These are phyloP conservation scores for Bombus impatiens DNA, from an alignment of 1,140 invertebrate species.

Conservation along the genomic window DNA sequence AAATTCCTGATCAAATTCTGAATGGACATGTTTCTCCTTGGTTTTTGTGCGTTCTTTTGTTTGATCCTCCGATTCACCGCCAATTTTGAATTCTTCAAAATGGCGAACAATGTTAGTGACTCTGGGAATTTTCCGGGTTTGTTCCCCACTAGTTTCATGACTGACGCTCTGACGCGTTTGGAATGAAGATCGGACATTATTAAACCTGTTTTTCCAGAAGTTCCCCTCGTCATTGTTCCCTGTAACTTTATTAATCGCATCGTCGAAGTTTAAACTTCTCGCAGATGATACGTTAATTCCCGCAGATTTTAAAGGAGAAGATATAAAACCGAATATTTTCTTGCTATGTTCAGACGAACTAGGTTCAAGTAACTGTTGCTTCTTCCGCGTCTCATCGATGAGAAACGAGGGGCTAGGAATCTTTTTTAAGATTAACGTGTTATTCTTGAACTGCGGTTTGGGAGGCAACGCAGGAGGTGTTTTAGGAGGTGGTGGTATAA, in stretches of 20 bases:
- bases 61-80: constrained; percentile 68
- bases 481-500: constrained; percentile 78
- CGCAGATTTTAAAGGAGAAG: constrained; percentile 55
- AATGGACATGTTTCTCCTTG: constrained; percentile 53
- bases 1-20: constrained; percentile 82
- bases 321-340: constrained; percentile 58
- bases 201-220: constrained; percentile 72
- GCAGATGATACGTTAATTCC: constrained; percentile 37
- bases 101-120: constrained; percentile 77
- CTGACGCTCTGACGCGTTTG: constrained; percentile 54
- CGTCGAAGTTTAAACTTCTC: constrained; percentile 73
- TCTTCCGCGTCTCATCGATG: constrained; percentile 85
- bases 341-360: constrained; percentile 50
- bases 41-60: constrained; percentile 51
- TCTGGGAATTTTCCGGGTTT: constrained; percentile 51
- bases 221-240: constrained; percentile 59
- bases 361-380: constrained; percentile 73
- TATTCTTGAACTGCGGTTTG: constrained; percentile 86
- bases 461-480: constrained; percentile 87
- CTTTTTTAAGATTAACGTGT: constrained; percentile 82
- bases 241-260: constrained; percentile 51
- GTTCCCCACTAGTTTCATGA: constrained; percentile 49
- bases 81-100: constrained; percentile 82
- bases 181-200: constrained; percentile 70
- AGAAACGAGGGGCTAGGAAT: constrained; percentile 86